phyloP scores from a whole-genome alignment of 2,113 vertebrate genomes.

The Larimichthys crocea region DNA sequence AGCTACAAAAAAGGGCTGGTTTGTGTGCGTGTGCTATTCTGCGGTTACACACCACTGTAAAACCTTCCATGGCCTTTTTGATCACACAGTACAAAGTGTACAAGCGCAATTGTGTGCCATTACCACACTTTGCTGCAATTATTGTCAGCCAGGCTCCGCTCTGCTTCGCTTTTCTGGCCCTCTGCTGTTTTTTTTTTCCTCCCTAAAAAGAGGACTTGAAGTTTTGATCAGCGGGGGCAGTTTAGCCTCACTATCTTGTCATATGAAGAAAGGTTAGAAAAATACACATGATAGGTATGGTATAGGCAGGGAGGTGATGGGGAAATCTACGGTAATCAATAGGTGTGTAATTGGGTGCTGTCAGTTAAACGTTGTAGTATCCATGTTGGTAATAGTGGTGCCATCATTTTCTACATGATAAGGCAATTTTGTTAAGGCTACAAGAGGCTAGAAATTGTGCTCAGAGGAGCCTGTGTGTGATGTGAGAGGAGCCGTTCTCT shows the following conservation, averaged over 20 bases:
- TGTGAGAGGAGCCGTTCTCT: constrained; percentile 17
- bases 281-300: constrained; percentile 30
- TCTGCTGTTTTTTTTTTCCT: constrained; percentile 36
- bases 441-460: constrained; percentile 10
- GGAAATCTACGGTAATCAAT: constrained; percentile 68
- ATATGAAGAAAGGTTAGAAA: constrained; percentile 37
- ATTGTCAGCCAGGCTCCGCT: constrained; percentile 55
- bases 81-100: constrained; percentile 58
- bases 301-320: constrained; percentile 17
- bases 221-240: constrained; percentile 36
- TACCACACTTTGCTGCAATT: constrained; percentile 67
- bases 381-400: constrained; percentile 31
- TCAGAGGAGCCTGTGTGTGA: constrained; percentile 11
- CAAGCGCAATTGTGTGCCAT: constrained; percentile 69
- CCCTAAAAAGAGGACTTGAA: constrained; percentile 32
- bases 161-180: constrained; percentile 21
- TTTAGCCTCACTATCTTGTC: constrained; percentile 59
- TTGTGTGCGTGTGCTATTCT: background rate
- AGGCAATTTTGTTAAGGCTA: constrained; percentile 54
- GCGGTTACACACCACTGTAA: constrained; percentile 38
- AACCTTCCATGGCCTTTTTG: constrained; percentile 52
- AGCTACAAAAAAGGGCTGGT: background rate
- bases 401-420: constrained; percentile 37
- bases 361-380: constrained; percentile 65
- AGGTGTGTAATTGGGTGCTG: constrained; percentile 66